phyloP scores from a whole-genome alignment of 2,797 vertebrate genomes.

The Scarus forsteni region DNA sequence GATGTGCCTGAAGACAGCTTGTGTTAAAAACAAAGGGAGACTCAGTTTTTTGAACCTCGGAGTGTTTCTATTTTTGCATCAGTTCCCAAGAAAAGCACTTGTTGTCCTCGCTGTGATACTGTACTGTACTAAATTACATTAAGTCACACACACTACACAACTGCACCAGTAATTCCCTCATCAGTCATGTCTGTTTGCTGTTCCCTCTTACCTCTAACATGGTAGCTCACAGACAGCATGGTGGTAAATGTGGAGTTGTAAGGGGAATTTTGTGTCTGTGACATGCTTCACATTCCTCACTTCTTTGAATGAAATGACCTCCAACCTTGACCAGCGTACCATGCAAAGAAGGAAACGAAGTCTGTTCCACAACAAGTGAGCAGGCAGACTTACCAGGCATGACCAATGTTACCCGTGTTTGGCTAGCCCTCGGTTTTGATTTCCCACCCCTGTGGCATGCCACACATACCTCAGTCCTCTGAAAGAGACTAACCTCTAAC shows the following conservation, averaged over 20 bases:
- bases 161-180: conserved; percentile 19
- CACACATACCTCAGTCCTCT: conserved; percentile 64
- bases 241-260: conserved; percentile 39
- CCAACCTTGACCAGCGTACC: conserved; percentile 69
- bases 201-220: conserved; percentile 44
- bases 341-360: conserved; percentile 65
- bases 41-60: conserved; percentile 17
- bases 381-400: conserved; percentile 45
- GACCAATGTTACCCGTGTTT: conserved; percentile 42
- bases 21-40: conserved; percentile 15
- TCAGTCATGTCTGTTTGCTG: conserved; percentile 26
- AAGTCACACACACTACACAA: neutral
- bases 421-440: conserved; percentile 53
- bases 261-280: conserved; percentile 50
- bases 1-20: conserved; percentile 31
- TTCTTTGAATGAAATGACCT: conserved; percentile 74
- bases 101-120: conserved; percentile 23
- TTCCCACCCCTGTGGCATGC: conserved; percentile 63
- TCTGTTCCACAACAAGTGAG: conserved; percentile 59
- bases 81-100: conserved; percentile 22
- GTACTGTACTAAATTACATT: conserved; percentile 9
- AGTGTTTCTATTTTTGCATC: conserved; percentile 30
- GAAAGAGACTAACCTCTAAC: conserved; percentile 68
- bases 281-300: conserved; percentile 68
- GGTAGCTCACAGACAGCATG: conserved; percentile 42